Evolutionary conservation across 2,888 invertebrate species (phyloP), one percentile per base, ranked within the genome.

Genomic region (Parapristionchus giblindavisi): DNA sequence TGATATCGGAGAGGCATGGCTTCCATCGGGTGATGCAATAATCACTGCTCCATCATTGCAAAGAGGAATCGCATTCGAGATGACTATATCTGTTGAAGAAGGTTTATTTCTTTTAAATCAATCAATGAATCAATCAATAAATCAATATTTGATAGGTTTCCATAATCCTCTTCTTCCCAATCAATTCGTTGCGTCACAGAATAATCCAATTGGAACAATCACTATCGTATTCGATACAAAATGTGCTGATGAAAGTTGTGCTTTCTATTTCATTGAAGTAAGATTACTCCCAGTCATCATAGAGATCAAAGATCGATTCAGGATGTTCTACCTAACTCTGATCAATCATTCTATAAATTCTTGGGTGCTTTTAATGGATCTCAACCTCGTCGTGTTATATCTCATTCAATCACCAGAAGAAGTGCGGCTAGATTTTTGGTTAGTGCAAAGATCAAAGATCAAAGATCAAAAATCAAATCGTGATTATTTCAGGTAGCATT

Each of bases 261-360:
- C 89, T 76, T 88, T 92, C 43, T 89, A 90, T 54, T 90, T 91
- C 78, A 89, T 91, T 83, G 89, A 90, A 87, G 91, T 91, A 83
- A 80, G 85, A 24, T 21, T n/a, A 24, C 27, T 21, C 29, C 38
- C 38, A 29, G 6, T 2, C 14, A 54, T 29, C 52, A 52, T 24
- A 52, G 54, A n/a, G 32, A 2, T 3, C 56, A 32, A 1, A 6
- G 21, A 27, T 4, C 1, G 21, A 56, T 29, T 56, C 58, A 78
- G 76, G 81, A 81, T 72, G 70, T 73, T 24, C 14, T 21, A 3
- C 5, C 60, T 6, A 34, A 52, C 24, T 8, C 75, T 0, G 0
- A 51, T 24, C 8, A 77, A 54, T 75, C 81, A 5, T 78, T 79
- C 70, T 84, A 80, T 68, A 81, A 80, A 34, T 81, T 86, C 63